These are phyloP conservation scores for Leptopilina boulardi DNA, from an alignment of 1,140 invertebrate species.

Conservation along the genomic window DNA sequence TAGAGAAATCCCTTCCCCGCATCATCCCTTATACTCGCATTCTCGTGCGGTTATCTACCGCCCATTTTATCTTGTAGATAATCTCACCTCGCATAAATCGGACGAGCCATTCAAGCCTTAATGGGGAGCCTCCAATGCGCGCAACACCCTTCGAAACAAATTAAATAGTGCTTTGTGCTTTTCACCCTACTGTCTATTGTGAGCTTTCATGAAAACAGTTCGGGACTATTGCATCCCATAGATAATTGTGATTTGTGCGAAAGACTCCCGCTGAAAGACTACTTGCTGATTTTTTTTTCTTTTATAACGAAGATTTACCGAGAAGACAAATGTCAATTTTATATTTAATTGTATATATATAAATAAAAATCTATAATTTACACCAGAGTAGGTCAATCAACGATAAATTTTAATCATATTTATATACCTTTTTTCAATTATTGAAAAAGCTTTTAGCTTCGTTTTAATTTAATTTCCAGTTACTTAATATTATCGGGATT, in stretches of 20 bases:
- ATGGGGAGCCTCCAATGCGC: conserved; percentile 49
- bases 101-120: conserved; percentile 55
- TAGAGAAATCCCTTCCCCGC: conserved; percentile 48
- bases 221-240: conserved; percentile 51
- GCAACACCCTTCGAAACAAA: conserved; percentile 61
- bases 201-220: conserved; percentile 42
- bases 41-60: conserved; percentile 56
- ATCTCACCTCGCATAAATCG: conserved; percentile 69
- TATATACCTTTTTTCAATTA: no score
- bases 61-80: conserved; percentile 67
- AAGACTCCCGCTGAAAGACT: conserved; percentile 2
- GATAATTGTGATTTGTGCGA: conserved; percentile 36
- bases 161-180: conserved; percentile 63
- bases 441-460: no score
- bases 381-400: no score
- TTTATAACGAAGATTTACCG: conserved; percentile 3
- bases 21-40: conserved; percentile 43
- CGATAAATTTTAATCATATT: no score
- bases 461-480: no score
- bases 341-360: background rate
- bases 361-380: no score
- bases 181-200: conserved; percentile 43
- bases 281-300: background rate
- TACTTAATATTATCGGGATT: no score
- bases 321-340: background rate